Evolutionary conservation across 2,888 invertebrate genomes (phyloP).

Genomic region (Chymomyza fuscimana): DNA sequence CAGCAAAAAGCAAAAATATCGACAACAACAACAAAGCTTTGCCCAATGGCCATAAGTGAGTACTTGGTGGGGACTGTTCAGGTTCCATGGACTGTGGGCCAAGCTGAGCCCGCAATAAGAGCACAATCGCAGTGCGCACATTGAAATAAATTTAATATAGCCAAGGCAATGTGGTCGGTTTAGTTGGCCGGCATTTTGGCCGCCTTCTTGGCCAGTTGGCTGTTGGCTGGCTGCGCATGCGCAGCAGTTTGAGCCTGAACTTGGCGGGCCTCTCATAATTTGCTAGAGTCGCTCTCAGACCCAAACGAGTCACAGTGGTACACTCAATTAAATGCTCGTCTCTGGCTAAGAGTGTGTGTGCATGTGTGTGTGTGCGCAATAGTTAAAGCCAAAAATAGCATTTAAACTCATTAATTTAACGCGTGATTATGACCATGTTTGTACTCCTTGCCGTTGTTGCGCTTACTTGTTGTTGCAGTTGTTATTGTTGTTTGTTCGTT

Average conservation of each 20-base stretch:
- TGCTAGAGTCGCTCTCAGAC: conserved; percentile 44
- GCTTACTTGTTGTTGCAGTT: conserved; percentile 18
- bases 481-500: background rate
- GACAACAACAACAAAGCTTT: conserved; percentile 32
- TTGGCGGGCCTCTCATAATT: conserved; percentile 69
- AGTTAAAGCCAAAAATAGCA: conserved; percentile 77
- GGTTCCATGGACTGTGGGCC: background rate
- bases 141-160: conserved; percentile 73
- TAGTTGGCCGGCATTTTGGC: background rate
- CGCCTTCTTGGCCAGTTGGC: background rate
- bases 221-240: conserved; percentile 36
- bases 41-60: conserved; percentile 45
- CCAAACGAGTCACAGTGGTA: conserved; percentile 29
- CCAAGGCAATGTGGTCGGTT: conserved; percentile 48
- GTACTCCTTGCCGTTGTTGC: conserved; percentile 43
- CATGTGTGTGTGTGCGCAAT: conserved; percentile 44
- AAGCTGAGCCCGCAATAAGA: conserved; percentile 29
- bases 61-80: conserved; percentile 11
- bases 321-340: conserved; percentile 65
- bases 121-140: conserved; percentile 31
- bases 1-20: conserved; percentile 15
- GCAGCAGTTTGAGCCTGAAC: conserved; percentile 63
- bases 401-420: conserved; percentile 78
- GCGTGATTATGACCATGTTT: conserved; percentile 77
- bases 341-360: conserved; percentile 13